These are phyloP conservation scores for Scatophagus argus DNA, from an alignment of 2,113 vertebrate species.

Conservation along the genomic window DNA sequence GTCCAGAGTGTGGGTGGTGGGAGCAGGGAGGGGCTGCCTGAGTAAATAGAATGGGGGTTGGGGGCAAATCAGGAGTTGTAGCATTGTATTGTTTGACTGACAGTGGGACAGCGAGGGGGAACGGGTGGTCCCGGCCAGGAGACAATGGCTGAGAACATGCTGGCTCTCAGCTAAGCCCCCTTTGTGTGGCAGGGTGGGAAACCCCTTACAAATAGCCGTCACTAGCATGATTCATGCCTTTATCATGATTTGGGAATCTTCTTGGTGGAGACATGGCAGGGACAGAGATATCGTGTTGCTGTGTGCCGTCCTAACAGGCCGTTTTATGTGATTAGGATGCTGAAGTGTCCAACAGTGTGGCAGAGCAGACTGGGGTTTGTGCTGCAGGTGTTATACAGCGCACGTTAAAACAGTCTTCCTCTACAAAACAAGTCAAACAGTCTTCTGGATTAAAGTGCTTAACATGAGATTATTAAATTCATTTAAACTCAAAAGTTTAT, in stretches of 20 bases:
- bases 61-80: constrained; percentile 42
- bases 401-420: background rate
- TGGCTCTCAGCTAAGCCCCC: constrained; percentile 57
- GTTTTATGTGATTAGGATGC: constrained; percentile 13
- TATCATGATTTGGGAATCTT: constrained; percentile 58
- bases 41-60: constrained; percentile 67
- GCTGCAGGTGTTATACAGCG: background rate
- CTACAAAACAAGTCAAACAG: background rate
- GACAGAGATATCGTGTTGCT: constrained; percentile 35
- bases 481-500: background rate
- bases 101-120: constrained; percentile 69
- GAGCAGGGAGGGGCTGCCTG: constrained; percentile 49
- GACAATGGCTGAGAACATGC: constrained; percentile 69
- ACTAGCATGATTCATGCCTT: constrained; percentile 51
- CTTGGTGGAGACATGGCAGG: constrained; percentile 15
- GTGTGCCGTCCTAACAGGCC: background rate
- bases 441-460: background rate
- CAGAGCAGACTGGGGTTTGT: background rate
- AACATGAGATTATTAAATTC: background rate
- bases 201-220: constrained; percentile 51
- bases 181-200: constrained; percentile 64
- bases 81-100: constrained; percentile 72
- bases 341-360: background rate
- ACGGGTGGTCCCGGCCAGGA: constrained; percentile 55
- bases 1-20: constrained; percentile 69